phyloP scores from a whole-genome alignment of 2,888 invertebrate species.

The Carcina quercana region DNA sequence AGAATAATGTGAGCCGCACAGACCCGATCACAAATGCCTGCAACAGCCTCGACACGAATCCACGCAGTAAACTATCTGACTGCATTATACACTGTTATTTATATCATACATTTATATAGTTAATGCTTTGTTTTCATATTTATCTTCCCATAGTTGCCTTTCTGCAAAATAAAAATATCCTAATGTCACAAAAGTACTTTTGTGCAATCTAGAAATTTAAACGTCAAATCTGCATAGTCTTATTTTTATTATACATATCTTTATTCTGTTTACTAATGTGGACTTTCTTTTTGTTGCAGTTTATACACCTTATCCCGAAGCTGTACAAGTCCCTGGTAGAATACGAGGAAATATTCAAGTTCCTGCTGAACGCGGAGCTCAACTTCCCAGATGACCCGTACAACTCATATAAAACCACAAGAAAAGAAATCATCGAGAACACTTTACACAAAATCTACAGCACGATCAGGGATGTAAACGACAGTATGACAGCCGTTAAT shows the following conservation, averaged over 20 bases:
- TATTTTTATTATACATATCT: too few species aligned
- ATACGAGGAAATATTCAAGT: constrained; percentile 51
- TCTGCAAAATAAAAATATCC: too few species aligned
- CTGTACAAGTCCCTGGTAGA: constrained; percentile 67
- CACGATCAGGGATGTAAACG: constrained; percentile 71
- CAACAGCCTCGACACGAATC: constrained; percentile 67
- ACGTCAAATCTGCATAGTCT: too few species aligned
- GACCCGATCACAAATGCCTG: constrained; percentile 37
- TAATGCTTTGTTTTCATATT: too few species aligned
- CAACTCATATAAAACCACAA: constrained; percentile 53
- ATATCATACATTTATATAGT: constrained; percentile 3
- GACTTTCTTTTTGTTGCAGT: constrained; percentile 69
- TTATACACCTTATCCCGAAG: constrained; percentile 69
- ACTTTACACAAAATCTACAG: constrained; percentile 66
- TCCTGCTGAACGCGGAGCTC: constrained; percentile 42
- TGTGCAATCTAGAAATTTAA: too few species aligned
- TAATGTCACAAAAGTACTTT: too few species aligned
- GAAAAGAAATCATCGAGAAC: constrained; percentile 49
- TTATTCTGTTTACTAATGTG: too few species aligned
- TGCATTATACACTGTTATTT: not conserved
- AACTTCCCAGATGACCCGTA: constrained; percentile 56
- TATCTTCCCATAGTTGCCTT: too few species aligned
- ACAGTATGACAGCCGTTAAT: constrained; percentile 51
- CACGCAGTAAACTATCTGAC: constrained; percentile 50
- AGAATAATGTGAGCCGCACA: constrained; percentile 13